A percentile compares a stretch with the other conserved stretches of the same genome.
Evolutionary conservation across 2,113 vertebrate species (phyloP).

Genomic region (Alethe diademata): DNA sequence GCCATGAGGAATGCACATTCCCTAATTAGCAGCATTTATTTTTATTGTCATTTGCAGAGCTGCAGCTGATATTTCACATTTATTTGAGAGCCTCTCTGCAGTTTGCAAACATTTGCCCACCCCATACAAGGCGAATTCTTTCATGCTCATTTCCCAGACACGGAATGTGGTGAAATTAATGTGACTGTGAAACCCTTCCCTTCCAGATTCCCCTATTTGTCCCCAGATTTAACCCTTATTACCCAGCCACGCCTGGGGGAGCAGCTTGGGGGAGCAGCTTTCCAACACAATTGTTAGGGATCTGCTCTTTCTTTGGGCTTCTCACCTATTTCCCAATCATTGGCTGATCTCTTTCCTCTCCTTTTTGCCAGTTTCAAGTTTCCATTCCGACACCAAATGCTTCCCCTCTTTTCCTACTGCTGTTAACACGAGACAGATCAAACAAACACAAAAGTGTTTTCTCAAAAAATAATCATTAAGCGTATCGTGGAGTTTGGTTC

Average conservation of each 20-base stretch:
- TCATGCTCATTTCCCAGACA: neutral
- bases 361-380: slow-evolving; percentile 31
- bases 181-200: neutral
- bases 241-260: neutral
- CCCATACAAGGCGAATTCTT: neutral
- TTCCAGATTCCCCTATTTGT: neutral
- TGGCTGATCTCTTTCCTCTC: neutral
- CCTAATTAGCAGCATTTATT: neutral
- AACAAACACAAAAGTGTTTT: slow-evolving; percentile 62
- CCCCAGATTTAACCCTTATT: neutral
- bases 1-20: fast-evolving
- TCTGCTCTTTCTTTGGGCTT: neutral
- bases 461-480: slow-evolving; percentile 66
- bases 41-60: neutral
- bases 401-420: neutral
- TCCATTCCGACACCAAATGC: neutral
- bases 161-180: neutral
- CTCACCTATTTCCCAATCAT: neutral
- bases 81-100: neutral
- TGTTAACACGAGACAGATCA: slow-evolving; percentile 59
- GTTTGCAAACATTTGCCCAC: neutral
- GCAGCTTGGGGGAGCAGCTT: neutral
- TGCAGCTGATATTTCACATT: neutral
- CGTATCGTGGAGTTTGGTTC: slow-evolving; percentile 18
- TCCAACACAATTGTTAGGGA: neutral